Evolutionary conservation across 2,113 vertebrate genomes (phyloP).

Genomic region (Boleophthalmus pectinirostris): DNA sequence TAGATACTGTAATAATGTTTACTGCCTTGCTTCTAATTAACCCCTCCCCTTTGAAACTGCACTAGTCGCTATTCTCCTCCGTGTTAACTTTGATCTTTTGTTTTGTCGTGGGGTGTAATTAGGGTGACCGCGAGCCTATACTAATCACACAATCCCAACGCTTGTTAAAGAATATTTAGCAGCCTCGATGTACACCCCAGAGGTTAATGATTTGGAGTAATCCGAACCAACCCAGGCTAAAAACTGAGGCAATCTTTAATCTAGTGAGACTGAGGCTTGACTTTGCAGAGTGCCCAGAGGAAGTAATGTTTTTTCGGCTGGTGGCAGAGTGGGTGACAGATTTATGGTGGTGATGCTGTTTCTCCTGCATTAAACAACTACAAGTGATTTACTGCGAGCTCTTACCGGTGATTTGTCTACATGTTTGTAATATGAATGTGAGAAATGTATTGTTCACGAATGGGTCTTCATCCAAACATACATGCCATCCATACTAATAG

Average conservation of each 20-base stretch:
- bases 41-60: constrained; percentile 14
- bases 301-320: constrained; percentile 48
- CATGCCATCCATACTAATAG: background rate
- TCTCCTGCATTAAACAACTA: constrained; percentile 43
- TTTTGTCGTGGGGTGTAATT: constrained; percentile 46
- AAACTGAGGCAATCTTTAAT: constrained; percentile 61
- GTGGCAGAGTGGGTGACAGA: constrained; percentile 49
- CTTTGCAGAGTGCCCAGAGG: constrained; percentile 48
- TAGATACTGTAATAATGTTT: constrained; percentile 33
- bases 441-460: background rate
- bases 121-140: constrained; percentile 39
- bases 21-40: constrained; percentile 20
- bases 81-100: constrained; percentile 42
- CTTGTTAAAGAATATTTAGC: constrained; percentile 42
- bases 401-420: constrained; percentile 14
- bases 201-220: constrained; percentile 51
- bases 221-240: constrained; percentile 48
- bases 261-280: constrained; percentile 56
- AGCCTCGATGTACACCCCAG: constrained; percentile 24
- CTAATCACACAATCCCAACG: constrained; percentile 35
- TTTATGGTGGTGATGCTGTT: constrained; percentile 44
- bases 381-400: constrained; percentile 25
- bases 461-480: background rate
- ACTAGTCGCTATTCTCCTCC: constrained; percentile 25
- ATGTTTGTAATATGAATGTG: background rate